These are phyloP conservation scores for Machaerirhynchus nigripectus DNA, from an alignment of 2,113 vertebrate genomes.

Conservation along the genomic window DNA sequence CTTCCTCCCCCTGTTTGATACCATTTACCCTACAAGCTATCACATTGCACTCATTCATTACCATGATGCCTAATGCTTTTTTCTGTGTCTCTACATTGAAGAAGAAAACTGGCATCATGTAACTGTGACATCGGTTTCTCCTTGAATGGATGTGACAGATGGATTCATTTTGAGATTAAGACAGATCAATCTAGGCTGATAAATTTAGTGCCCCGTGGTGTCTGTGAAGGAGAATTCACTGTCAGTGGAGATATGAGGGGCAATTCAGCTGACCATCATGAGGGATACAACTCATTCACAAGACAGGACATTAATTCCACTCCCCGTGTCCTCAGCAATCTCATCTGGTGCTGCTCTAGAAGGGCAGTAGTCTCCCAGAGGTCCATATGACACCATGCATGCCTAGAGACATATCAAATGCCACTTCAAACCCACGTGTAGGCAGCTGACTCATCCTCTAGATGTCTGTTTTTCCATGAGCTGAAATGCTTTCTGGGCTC, in stretches of 20 bases:
- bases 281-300: background rate
- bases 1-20: background rate
- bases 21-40: background rate
- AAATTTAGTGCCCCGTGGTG: background rate
- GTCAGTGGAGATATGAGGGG: fast-evolving
- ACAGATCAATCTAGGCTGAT: background rate
- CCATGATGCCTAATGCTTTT: background rate
- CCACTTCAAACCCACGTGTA: background rate
- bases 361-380: background rate
- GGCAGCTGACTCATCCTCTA: background rate
- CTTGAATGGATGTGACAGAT: background rate
- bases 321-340: background rate
- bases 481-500: background rate
- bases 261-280: background rate
- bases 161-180: background rate
- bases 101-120: background rate
- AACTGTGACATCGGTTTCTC: background rate
- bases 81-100: background rate
- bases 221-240: background rate
- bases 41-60: background rate
- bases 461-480: background rate
- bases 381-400: background rate
- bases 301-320: background rate
- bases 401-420: background rate
- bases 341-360: background rate